Evolutionary conservation across 2,113 vertebrate species (phyloP).

Genomic region (Microcebus tavaratra): DNA sequence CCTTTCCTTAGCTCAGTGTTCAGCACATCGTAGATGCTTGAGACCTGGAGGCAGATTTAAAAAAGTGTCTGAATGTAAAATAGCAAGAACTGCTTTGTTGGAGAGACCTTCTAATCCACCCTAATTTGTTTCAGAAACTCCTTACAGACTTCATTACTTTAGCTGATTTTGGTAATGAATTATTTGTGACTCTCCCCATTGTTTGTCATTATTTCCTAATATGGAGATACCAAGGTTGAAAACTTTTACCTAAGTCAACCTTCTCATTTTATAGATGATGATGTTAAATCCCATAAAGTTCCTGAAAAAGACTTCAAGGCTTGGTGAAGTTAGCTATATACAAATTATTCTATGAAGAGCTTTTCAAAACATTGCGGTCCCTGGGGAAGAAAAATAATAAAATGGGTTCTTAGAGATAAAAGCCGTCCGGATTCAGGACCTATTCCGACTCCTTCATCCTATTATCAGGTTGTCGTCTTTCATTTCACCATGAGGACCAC

Average conservation of each 20-base stretch:
- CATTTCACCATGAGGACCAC: neutral
- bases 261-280: neutral
- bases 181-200: neutral
- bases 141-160: neutral
- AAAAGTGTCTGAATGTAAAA: neutral
- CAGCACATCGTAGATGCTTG: rapidly evolving
- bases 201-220: rapidly evolving
- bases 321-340: neutral
- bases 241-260: neutral
- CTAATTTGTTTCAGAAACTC: neutral
- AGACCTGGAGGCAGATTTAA: neutral
- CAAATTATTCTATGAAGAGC: neutral
- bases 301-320: neutral
- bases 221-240: neutral
- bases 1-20: neutral
- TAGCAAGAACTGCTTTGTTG: neutral
- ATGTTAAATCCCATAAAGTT: neutral
- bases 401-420: neutral
- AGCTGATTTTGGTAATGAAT: neutral
- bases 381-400: neutral
- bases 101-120: neutral
- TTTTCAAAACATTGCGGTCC: neutral
- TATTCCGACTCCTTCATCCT: neutral
- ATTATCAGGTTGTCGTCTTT: neutral
- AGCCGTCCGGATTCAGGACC: too few species aligned